Evolutionary conservation across 2,113 vertebrate species (phyloP), one percentile per base, ranked within the genome.

Genomic region (Limanda limanda): DNA sequence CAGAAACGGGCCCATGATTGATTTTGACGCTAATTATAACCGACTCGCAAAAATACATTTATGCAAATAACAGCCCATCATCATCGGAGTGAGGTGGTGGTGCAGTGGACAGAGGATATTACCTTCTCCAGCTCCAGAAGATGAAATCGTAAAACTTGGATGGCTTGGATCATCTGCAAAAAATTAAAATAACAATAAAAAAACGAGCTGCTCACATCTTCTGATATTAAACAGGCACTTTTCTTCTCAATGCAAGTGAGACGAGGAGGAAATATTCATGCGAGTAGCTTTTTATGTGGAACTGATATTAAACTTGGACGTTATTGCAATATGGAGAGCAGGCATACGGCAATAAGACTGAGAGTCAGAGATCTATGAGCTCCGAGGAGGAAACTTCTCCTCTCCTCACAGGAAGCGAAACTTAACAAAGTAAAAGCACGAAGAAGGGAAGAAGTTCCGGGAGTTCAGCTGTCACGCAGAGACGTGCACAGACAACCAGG

Each of bases 71-170:
- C 90, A 89, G 84, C 85, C 88, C 75, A 87, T n/a, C n/a, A n/a
- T n/a, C n/a, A n/a, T 84, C 92, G 90, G 89, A 92, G 78, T 92
- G 83, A 78, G 74, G 90, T 90, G 74, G 90, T 90, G 90, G 94
- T 94, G 91, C 92, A 91, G 64, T 90, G 92, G 94, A 94, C 94
- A 95, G 91, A 59, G 56, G 78, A 83, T 94, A 95, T 97, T 98
- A 99, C 98, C 97, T 99, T 99, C 94, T 99, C 97, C 95, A 98
- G 96, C 95, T 99, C 98, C 97, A 99, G 94, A 90, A 99, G 96
- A 97, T 99, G 98, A 96, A 99, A 99, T 93, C 97, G 96, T 97
- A 99, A 97, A 96, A 99, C 98, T 96, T 99, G 98, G 96, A 99
- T 99, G 94, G 98, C 98, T 98, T 99, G 98, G 90, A 99, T 99